Evolutionary conservation across 2,888 invertebrate genomes (phyloP), one percentile per base, ranked within the genome.

Genomic region (Chouioia cunea): DNA sequence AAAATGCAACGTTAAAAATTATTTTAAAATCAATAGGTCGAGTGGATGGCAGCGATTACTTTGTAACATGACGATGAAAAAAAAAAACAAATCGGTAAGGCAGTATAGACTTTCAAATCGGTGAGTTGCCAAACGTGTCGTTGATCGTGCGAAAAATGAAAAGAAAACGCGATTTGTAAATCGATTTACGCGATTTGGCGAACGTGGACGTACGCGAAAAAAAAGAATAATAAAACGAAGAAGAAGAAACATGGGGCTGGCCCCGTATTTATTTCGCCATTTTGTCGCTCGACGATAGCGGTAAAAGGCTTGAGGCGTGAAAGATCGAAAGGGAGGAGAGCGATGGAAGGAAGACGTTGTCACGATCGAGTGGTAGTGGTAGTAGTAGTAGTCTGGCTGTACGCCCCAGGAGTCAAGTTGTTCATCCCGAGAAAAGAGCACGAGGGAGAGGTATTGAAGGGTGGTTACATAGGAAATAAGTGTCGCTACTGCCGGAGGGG

Each of bases 381-480:
- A 15, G 46, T 23, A 27, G 12, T 15, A 2, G 22, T 22, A 4
- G 59, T 22, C 46, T 1, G 43, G 46, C 15, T 14, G 27, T 16
- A 16, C 23, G 16, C 52, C 14, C 53, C 20, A 23, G 15, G 52
- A 54, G 64, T 36, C 53, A 20, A 52, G 4, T 44, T 73, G 70
- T 74, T 73, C 65, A 62, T 73, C 64, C 67, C 71, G 69, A 64
- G 27, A 27, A n/a, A 27, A 27, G 27, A 27, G 48, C 71, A 74
- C 67, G 76, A 59, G 64, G 52, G 46, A 70, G 77, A 69, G 59
- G 48, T 14, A 50, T 48, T 73, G 76, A 76, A 77, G 80, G 80
- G 77, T 78, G 77, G 77, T 82, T 16, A 84, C 84, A 83, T 83
- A 82, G 84, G 85, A 85, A 85, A 85, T 84, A 83, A 85, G 84